Conservation (phyloP, 1,140 invertebrate species). For the Arion vulgaris region DNA sequence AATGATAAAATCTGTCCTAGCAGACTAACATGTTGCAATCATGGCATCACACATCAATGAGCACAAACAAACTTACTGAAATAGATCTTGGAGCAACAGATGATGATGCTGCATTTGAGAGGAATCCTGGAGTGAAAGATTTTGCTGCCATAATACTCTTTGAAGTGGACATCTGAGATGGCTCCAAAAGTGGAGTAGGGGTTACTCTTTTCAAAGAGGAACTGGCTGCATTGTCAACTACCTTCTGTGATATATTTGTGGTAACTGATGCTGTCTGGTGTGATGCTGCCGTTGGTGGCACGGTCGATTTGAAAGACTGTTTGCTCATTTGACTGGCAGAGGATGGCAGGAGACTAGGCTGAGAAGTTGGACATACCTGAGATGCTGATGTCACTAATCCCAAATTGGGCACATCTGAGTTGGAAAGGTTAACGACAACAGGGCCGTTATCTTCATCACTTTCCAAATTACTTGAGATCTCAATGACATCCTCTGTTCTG, state of each 20-base stretch:
- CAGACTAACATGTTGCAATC: too few species aligned
- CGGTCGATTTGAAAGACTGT: background rate
- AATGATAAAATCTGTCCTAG: too few species aligned
- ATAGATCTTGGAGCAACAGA: background rate
- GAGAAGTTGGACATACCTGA: background rate
- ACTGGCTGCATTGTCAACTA: background rate
- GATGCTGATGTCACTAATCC: background rate
- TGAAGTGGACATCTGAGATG: background rate
- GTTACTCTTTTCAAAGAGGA: background rate
- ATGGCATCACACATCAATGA: too few species aligned
- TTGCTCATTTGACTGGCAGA: background rate
- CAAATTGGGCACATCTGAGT: background rate
- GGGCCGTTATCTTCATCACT: constrained; percentile 5
- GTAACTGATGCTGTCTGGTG: background rate
- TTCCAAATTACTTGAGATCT: constrained; percentile 8
- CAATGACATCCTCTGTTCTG: constrained; percentile 38
- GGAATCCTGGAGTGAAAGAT: background rate
- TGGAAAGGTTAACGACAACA: background rate
- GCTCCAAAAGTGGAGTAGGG: background rate
- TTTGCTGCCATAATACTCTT: background rate
- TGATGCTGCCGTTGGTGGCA: background rate
- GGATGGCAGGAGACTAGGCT: background rate
- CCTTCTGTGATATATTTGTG: background rate
- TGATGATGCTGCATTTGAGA: background rate
- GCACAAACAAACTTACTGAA: background rate